Conservation (phyloP, 2,113 vertebrate genomes). For the Psephotus haematonotus region DNA sequence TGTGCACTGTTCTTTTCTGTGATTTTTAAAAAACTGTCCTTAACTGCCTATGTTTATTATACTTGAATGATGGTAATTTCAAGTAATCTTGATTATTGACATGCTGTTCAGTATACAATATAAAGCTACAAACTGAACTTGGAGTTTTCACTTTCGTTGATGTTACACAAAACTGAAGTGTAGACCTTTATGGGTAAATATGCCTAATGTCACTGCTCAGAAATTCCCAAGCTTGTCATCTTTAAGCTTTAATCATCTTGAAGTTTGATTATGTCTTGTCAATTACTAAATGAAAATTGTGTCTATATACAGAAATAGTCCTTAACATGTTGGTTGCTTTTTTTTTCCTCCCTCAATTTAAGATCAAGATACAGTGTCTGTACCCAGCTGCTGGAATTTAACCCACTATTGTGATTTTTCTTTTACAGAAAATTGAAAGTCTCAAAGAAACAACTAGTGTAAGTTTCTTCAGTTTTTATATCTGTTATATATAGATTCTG, state of each 20-base stretch:
- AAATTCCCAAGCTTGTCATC: background rate
- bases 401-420: background rate
- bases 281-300: background rate
- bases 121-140: background rate
- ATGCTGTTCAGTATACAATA: background rate
- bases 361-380: background rate
- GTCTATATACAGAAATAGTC: background rate
- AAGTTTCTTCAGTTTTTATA: conserved; percentile 72
- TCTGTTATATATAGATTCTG: background rate
- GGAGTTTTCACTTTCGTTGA: background rate
- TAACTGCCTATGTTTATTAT: background rate
- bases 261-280: background rate
- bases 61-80: background rate
- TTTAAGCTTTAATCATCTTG: background rate
- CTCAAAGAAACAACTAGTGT: conserved; percentile 98
- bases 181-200: background rate
- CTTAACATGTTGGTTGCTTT: background rate
- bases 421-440: conserved; percentile 91
- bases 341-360: background rate
- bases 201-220: background rate
- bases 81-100: background rate
- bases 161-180: background rate
- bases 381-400: background rate
- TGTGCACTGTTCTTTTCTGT: background rate
- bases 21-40: background rate